Evolutionary conservation across 1,140 invertebrate genomes (phyloP).

Genomic region (Microplitis demolitor): DNA sequence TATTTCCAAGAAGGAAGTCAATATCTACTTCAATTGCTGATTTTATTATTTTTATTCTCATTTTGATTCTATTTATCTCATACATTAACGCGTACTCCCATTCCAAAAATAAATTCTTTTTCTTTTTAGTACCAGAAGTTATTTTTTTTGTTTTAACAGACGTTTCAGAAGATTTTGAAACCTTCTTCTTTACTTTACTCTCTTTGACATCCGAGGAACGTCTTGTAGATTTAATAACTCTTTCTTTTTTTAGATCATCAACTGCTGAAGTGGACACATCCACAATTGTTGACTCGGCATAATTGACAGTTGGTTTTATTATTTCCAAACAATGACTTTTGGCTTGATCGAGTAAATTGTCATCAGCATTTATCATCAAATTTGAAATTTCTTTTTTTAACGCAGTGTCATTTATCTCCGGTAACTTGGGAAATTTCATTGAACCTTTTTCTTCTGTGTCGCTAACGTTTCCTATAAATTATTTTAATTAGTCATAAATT

Average conservation of each 20-base stretch:
- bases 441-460: not conserved
- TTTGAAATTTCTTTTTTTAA: slow-evolving; percentile 20
- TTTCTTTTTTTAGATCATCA: slow-evolving; percentile 27
- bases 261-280: not conserved
- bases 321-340: slow-evolving; percentile 2
- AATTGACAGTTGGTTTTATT: slow-evolving; percentile 23
- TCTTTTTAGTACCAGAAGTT: not conserved
- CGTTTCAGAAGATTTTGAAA: not conserved
- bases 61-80: slow-evolving; percentile 59
- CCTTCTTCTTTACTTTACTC: not conserved
- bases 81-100: slow-evolving; percentile 62
- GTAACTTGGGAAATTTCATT: not conserved
- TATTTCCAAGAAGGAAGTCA: slow-evolving; percentile 53
- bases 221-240: not conserved
- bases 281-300: slow-evolving; percentile 26
- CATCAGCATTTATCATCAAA: not conserved
- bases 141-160: not conserved
- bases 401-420: not conserved
- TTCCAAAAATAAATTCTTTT: slow-evolving; percentile 47
- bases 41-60: slow-evolving; percentile 55
- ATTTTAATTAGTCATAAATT: not conserved
- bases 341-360: not conserved
- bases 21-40: slow-evolving; percentile 56
- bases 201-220: slow-evolving; percentile 1
- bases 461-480: not conserved